Base-by-base conservation (phyloP, 2,797 vertebrate species). In the Sebastes taczanowskii region DNA sequence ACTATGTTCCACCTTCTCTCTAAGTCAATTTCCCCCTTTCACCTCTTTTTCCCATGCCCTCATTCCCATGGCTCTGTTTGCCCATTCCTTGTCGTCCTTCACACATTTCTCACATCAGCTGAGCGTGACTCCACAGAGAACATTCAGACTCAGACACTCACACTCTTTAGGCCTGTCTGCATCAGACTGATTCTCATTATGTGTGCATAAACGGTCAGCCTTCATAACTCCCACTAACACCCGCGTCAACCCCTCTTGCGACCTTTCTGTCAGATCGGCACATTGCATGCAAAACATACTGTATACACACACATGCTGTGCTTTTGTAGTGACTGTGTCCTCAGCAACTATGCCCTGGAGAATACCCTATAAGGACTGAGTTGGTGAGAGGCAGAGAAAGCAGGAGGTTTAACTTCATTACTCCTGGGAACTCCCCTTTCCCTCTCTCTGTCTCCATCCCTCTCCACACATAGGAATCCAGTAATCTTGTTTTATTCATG, bases 401-500 rank as follows among this genome's bases (percentile, higher is more conserved):
- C 46, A 27, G 25, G 56, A 64, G 64, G 78, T 87, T 87, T 77
- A 63, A 82, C 86, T 75, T 80, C 9, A 53, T 86, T 74, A 80
- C 71, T 81, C 84, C 77, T 80, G 82, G 81, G 86, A 92, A 87
- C 71, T n/a, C 58, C 73, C 25, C 46, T 52, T 60, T 63, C 46
- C n/a, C 23, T 74, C 70, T 66, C 56, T 35, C 23, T 68, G 71
- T 67, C 35, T 69, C 34, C 0, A 32, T 81, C 76, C 71, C 58
- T 82, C 71, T 80, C 56, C 62, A 63, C 86, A 85, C 71, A 18
- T 35, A 81, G 82, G 72, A 87, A 89, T 91, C 82, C 67, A 80
- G 66, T 94, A 94, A 94, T 95, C 90, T 85, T 89, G 81, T 95
- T 95, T 92, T 91, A 91, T 95, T 95, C 86, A 89, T 94, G 90